Evolutionary conservation across 1,140 invertebrate species (phyloP).

Genomic region (Drosophila repleta): DNA sequence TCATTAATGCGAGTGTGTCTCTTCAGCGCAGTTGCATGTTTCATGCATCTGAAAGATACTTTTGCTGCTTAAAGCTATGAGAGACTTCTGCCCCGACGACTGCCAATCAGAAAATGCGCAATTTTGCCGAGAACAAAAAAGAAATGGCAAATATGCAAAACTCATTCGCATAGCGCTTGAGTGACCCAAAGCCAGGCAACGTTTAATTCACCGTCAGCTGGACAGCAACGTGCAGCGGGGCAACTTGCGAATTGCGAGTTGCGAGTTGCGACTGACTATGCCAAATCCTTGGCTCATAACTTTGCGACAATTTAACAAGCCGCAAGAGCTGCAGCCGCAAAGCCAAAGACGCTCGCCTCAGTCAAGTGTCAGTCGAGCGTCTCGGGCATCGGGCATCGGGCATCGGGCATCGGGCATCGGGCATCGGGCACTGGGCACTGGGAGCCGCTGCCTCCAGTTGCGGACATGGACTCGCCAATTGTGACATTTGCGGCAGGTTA

Average conservation of each 20-base stretch:
- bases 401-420: background rate
- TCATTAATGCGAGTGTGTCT: too few relatives aligned
- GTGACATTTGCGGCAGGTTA: slow-evolving; percentile 52
- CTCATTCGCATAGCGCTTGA: slow-evolving; percentile 35
- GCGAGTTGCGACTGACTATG: slow-evolving; percentile 22
- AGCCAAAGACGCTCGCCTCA: slow-evolving; percentile 23
- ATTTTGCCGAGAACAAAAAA: background rate
- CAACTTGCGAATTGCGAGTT: background rate
- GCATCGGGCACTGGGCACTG: background rate
- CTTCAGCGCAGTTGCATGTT: too few relatives aligned
- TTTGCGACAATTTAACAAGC: slow-evolving; percentile 74
- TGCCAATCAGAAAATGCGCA: background rate
- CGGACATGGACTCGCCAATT: slow-evolving; percentile 40
- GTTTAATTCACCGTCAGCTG: slow-evolving; percentile 33
- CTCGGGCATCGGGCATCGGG: background rate
- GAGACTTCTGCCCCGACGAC: background rate
- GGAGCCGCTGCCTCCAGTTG: slow-evolving; percentile 20
- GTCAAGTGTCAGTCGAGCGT: slow-evolving; percentile 49
- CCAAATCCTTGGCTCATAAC: slow-evolving; percentile 56
- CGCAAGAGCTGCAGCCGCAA: slow-evolving; percentile 49
- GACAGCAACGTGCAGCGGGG: background rate
- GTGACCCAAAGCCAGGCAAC: slow-evolving; percentile 35
- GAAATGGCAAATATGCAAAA: slow-evolving; percentile 12
- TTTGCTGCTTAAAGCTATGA: background rate
- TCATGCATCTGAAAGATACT: too few relatives aligned